Conservation (phyloP, 2,888 invertebrate species). For the Andrena marginata region DNA sequence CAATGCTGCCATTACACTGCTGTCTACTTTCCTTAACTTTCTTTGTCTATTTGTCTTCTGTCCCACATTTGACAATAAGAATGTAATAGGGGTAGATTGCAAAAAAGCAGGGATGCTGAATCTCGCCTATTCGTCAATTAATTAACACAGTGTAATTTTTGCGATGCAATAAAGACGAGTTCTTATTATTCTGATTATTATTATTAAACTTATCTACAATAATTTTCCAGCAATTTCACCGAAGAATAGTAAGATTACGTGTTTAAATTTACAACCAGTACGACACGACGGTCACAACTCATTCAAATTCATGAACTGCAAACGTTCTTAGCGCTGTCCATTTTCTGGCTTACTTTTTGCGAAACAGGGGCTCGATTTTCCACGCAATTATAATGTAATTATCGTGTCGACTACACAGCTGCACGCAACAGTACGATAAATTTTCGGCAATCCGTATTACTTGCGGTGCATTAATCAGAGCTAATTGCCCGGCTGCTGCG, state of each 20-base stretch:
- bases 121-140: no score
- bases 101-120: no score
- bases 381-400: conserved; percentile 55
- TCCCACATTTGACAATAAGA: no score
- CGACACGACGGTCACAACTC: not conserved
- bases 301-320: conserved; percentile 2
- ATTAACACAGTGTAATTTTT: no score
- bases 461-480: conserved; percentile 47
- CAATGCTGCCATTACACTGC: no score
- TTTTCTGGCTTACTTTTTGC: conserved; percentile 19
- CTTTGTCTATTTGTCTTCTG: no score
- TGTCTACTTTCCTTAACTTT: no score
- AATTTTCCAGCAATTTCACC: not conserved
- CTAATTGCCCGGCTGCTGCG: conserved; percentile 30
- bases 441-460: conserved; percentile 52
- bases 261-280: not conserved
- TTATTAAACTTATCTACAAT: not conserved
- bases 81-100: no score
- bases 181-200: not conserved
- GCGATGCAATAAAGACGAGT: no score
- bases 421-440: conserved; percentile 50
- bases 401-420: conserved; percentile 39
- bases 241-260: not conserved
- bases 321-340: not conserved
- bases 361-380: conserved; percentile 21